Evolutionary conservation across 2,888 invertebrate species (phyloP), one percentile per base, ranked within the genome.

Genomic region (Beris morrisii): DNA sequence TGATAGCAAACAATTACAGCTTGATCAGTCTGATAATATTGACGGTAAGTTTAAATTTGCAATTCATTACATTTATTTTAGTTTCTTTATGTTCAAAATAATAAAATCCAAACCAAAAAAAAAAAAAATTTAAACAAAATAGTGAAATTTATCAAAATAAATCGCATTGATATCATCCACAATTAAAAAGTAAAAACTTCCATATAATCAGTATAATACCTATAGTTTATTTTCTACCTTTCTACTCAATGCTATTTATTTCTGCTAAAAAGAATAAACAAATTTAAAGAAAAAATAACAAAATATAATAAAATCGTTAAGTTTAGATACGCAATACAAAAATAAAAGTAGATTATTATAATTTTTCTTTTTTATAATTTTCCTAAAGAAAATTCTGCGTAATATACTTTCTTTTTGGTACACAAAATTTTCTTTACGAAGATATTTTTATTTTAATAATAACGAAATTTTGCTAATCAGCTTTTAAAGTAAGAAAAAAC

Each of bases 11-110:
- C 79, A 85, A 72, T 82, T 87, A 71, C 87, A 87, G 72, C 85
- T 88, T 52, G 89, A 90, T 80, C 86, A 87, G 76, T 85, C 87
- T 70, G 89, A 89, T 81, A 85, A 88, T 75, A 88, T 90, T 76
- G 89, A 90, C 81, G 89, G 89, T 90, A 82, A 89, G 89, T 84
- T 72, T 71, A 65, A 45, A 53, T 59, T 58, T 61, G 43, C n/a
- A 46, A 54, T 43, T 44, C 15, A 52, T 31, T 30, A 53, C 30
- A 38, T 32, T 45, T 31, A 32, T 43, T 52, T 7, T 9, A 15
- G 12, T 38, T 52, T n/a, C 44, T 61, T 52, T 12, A 45, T n/a
- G 12, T 11, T 46, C 58, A 13, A 46, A n/a, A 53, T n/a, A 13
- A 50, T 13, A 50, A 50, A 50, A 13, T 13, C 15, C 50, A 50